A percentile compares a stretch with the other conserved stretches of the same genome.
Conservation (phyloP, 2,888 invertebrate species). For the Drosophila borborema region DNA sequence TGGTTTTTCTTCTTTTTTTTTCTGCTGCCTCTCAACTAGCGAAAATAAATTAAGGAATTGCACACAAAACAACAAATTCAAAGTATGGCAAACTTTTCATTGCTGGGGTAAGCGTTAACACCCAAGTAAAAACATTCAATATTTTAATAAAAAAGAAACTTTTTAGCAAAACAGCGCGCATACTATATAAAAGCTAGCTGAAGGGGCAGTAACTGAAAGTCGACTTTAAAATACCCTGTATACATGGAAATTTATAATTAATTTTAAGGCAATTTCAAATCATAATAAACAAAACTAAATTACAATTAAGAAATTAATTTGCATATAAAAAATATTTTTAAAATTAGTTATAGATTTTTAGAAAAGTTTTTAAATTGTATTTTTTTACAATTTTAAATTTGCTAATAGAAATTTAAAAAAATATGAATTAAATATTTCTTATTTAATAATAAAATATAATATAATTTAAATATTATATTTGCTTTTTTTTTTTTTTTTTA, state of each 20-base stretch:
- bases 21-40: slow-evolving; percentile 9
- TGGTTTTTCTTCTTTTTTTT: neutral
- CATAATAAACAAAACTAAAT: neutral
- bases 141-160: slow-evolving; percentile 43
- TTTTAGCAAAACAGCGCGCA: slow-evolving; percentile 29
- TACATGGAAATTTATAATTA: neutral
- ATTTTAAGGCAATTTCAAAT: neutral
- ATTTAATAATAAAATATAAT: no score
- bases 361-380: no score
- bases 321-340: neutral
- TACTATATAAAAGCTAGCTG: slow-evolving; percentile 8
- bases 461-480: no score
- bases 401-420: no score
- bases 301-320: neutral
- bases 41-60: slow-evolving; percentile 58
- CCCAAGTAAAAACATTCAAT: slow-evolving; percentile 50
- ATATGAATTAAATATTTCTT: no score
- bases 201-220: fast-evolving
- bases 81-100: slow-evolving; percentile 48
- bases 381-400: no score
- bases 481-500: neutral
- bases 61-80: slow-evolving; percentile 50
- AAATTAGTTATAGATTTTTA: no score
- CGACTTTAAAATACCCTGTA: slow-evolving; percentile 6
- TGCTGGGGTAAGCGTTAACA: slow-evolving; percentile 13